These are phyloP conservation scores for Orchesella cincta DNA, from an alignment of 1,140 invertebrate species.

Conservation along the genomic window DNA sequence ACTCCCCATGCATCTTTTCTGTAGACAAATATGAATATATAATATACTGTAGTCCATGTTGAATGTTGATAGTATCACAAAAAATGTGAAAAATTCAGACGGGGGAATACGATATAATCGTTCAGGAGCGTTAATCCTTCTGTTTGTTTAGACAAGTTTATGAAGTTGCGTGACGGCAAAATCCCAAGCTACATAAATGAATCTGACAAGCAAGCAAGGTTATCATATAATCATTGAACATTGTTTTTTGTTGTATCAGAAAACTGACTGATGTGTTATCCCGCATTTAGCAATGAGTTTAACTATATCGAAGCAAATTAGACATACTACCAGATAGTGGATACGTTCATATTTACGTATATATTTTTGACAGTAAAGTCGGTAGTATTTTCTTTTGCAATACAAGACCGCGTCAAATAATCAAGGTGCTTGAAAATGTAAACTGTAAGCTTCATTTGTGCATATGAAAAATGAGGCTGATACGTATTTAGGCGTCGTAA, in stretches of 20 bases:
- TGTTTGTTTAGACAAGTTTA: too few relatives aligned
- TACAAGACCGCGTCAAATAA: neutral
- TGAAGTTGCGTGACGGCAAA: too few relatives aligned
- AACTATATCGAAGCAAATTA: too few relatives aligned
- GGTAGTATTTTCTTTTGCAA: neutral
- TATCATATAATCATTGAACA: neutral
- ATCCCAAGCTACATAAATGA: neutral
- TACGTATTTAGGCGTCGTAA: neutral
- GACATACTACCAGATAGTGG: too few relatives aligned
- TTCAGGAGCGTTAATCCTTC: too few relatives aligned
- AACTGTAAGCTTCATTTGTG: too few relatives aligned
- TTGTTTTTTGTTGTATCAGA: neutral
- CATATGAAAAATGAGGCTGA: neutral
- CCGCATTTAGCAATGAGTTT: neutral
- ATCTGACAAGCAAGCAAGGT: neutral
- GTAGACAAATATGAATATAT: too few relatives aligned
- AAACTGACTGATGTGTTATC: neutral
- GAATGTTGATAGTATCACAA: too few relatives aligned
- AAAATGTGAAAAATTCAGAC: too few relatives aligned
- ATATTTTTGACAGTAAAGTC: neutral
- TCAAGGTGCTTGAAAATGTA: neutral
- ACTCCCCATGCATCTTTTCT: too few relatives aligned
- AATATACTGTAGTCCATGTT: too few relatives aligned
- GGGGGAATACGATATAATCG: too few relatives aligned
- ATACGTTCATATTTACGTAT: neutral